Conservation (phyloP, 2,888 invertebrate species). For the Neocrepidodera transversa region DNA sequence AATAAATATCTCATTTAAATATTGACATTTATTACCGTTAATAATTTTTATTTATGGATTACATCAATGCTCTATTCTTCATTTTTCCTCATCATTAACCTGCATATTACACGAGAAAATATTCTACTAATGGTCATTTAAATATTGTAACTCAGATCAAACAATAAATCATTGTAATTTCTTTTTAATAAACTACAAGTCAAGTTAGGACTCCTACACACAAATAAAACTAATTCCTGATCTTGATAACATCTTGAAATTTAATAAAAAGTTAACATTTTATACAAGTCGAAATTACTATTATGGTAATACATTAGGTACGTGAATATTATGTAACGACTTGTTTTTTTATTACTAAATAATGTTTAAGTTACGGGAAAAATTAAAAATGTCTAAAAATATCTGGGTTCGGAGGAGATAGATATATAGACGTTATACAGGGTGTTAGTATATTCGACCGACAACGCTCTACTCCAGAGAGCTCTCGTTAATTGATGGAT, state of each 20-base stretch:
- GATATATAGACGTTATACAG: too few relatives aligned
- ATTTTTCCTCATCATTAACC: background rate
- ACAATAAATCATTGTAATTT: constrained; percentile 23
- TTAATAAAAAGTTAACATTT: constrained; percentile 21
- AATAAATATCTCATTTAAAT: background rate
- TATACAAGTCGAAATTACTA: constrained; percentile 9
- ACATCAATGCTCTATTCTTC: background rate
- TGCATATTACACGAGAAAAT: constrained; percentile 3
- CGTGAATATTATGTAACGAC: too few relatives aligned
- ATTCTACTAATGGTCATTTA: constrained; percentile 11
- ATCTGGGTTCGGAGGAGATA: too few relatives aligned
- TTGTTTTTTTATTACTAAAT: too few relatives aligned
- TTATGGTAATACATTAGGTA: constrained; percentile 11
- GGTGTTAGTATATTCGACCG: too few relatives aligned
- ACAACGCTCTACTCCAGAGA: too few relatives aligned
- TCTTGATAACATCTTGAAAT: constrained; percentile 18
- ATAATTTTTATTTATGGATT: background rate
- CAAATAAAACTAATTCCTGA: constrained; percentile 21
- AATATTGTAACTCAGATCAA: constrained; percentile 14
- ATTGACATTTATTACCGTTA: background rate
- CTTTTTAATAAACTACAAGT: constrained; percentile 12
- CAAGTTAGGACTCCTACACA: constrained; percentile 17
- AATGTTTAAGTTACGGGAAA: too few relatives aligned
- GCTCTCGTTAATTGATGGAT: too few relatives aligned
- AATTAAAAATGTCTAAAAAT: too few relatives aligned